phyloP scores from a whole-genome alignment of 1,140 invertebrate species.

The Pissodes strobi region DNA sequence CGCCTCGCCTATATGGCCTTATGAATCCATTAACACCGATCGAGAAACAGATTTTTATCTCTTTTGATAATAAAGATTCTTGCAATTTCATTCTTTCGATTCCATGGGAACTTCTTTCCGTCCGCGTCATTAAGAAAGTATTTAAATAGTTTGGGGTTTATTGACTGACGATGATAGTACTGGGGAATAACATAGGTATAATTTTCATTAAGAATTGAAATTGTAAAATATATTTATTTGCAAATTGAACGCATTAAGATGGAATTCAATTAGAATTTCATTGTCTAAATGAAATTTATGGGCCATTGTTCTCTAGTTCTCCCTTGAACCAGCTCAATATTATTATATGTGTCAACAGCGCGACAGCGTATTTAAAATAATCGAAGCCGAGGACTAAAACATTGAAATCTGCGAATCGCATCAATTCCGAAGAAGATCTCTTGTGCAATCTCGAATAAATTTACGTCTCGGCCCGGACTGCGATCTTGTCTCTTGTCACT shows the following conservation, averaged over 20 bases:
- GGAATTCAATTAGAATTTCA: too few relatives aligned
- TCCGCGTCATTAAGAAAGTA: constrained; percentile 29
- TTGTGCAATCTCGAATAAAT: constrained; percentile 12
- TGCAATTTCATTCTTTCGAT: constrained; percentile 34
- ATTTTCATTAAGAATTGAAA: too few relatives aligned
- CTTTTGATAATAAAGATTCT: constrained; percentile 36
- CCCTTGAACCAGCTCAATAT: too few relatives aligned
- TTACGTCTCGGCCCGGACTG: constrained; percentile 1
- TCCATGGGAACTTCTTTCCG: constrained; percentile 27
- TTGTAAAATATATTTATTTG: too few relatives aligned
- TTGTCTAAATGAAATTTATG: too few relatives aligned
- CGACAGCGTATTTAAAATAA: too few relatives aligned
- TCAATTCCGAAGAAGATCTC: constrained; percentile 2
- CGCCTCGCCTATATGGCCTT: constrained; percentile 34
- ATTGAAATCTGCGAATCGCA: constrained; percentile 4
- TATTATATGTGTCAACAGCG: too few relatives aligned
- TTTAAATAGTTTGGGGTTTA: constrained; percentile 13
- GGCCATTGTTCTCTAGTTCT: too few relatives aligned
- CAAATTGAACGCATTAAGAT: too few relatives aligned
- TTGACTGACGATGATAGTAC: constrained; percentile 9
- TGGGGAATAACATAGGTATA: too few relatives aligned
- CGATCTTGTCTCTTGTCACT: constrained; percentile 16
- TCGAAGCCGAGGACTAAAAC: too few relatives aligned
- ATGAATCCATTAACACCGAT: constrained; percentile 38
- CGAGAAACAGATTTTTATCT: constrained; percentile 31